A percentile compares a stretch with the other conserved stretches of the same genome.
phyloP scores from a whole-genome alignment of 1,140 invertebrate genomes.

The Chironomus striatipennis region DNA sequence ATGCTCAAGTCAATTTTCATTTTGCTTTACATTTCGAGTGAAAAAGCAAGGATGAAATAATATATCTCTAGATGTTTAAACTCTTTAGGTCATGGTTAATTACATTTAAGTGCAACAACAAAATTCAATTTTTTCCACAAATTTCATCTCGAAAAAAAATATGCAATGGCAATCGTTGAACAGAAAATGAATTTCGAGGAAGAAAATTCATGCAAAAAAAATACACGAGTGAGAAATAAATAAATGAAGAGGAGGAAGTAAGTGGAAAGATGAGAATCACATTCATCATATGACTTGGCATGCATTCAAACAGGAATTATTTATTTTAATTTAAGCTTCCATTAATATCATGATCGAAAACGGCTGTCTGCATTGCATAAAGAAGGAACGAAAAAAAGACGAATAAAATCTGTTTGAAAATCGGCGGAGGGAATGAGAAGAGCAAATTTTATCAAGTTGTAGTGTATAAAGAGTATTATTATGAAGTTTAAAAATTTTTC shows the following conservation, averaged over 20 bases:
- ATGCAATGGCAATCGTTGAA: neutral
- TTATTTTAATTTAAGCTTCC: conserved; percentile 24
- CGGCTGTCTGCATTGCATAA: neutral
- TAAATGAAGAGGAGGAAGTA: neutral
- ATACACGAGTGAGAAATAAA: neutral
- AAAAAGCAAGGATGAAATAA: neutral
- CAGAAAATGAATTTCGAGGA: neutral
- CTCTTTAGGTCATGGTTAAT: conserved; percentile 6
- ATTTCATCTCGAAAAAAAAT: too few relatives aligned
- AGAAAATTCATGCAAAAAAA: neutral
- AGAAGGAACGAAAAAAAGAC: neutral
- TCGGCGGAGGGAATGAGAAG: neutral
- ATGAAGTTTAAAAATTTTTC: too few relatives aligned
- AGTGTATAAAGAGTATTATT: neutral
- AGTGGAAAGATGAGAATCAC: conserved; percentile 2
- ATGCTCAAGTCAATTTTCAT: neutral
- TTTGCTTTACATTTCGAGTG: neutral
- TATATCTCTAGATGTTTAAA: neutral
- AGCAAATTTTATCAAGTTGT: neutral
- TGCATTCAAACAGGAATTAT: conserved; percentile 19
- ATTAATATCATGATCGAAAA: conserved; percentile 16
- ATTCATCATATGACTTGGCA: neutral
- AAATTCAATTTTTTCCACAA: neutral
- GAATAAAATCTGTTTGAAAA: neutral
- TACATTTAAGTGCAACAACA: neutral